Conservation (phyloP, 2,113 vertebrate species). For the Psephotus haematonotus region DNA sequence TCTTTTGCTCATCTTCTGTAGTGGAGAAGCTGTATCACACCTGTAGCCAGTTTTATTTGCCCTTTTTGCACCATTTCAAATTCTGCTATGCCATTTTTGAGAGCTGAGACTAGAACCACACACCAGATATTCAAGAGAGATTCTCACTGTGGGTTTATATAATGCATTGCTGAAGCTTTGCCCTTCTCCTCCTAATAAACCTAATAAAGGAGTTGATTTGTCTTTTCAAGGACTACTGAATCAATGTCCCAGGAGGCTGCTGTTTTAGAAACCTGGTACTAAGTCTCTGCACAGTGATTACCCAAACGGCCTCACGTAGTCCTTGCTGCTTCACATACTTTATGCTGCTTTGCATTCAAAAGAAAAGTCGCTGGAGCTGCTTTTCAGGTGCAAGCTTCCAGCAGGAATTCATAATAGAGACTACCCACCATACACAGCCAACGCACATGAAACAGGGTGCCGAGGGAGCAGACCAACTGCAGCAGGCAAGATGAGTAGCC, state of each 20-base stretch:
- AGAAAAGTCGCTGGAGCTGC: background rate
- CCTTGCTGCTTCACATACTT: background rate
- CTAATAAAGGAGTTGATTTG: background rate
- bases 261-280: background rate
- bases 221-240: background rate
- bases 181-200: background rate
- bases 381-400: background rate
- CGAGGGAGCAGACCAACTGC: background rate
- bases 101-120: background rate
- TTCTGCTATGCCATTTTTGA: background rate
- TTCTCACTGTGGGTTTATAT: background rate
- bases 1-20: background rate
- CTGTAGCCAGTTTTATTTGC: background rate
- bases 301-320: rapidly evolving
- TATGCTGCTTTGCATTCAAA: background rate
- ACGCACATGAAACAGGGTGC: rapidly evolving
- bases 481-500: rapidly evolving
- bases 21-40: background rate
- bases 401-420: background rate
- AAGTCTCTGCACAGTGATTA: background rate
- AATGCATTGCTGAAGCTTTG: background rate
- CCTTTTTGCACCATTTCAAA: background rate
- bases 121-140: background rate
- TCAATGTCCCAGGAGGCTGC: background rate
- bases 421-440: background rate